Evolutionary conservation across 2,888 invertebrate genomes (phyloP).

Genomic region (Odontomyia ornata): DNA sequence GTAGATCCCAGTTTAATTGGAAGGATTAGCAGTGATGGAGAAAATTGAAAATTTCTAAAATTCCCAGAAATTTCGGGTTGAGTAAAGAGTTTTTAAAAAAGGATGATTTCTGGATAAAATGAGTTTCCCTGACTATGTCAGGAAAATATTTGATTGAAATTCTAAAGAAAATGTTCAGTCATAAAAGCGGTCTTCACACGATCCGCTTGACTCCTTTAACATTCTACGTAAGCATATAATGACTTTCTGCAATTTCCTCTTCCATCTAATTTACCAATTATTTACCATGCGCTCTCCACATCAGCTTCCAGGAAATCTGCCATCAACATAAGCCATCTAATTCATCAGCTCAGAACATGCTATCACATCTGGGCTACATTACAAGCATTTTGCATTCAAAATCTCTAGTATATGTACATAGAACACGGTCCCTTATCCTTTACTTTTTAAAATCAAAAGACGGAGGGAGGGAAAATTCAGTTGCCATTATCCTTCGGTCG

Average conservation of each 20-base stretch:
- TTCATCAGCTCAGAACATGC: constrained; percentile 15
- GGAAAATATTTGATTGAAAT: too few species aligned
- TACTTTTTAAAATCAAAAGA: not conserved
- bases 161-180: too few species aligned
- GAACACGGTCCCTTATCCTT: not conserved
- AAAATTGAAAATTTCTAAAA: too few species aligned
- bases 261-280: not conserved
- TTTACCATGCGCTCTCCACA: not conserved
- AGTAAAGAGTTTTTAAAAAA: too few species aligned
- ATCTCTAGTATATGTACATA: not conserved
- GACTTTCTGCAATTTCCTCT: not conserved
- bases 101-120: too few species aligned
- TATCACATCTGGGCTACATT: not conserved
- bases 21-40: too few species aligned
- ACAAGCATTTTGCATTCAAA: not conserved
- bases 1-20: not conserved
- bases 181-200: too few species aligned
- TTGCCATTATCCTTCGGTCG: not conserved
- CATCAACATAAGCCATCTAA: constrained; percentile 25
- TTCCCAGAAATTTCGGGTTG: too few species aligned
- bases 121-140: too few species aligned
- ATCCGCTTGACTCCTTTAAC: too few species aligned
- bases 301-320: constrained; percentile 11
- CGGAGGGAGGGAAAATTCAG: not conserved
- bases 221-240: too few species aligned